Percentiles rank a stretch among this genome's conserved stretches.
phyloP scores from a whole-genome alignment of 1,140 invertebrate species.

The Heliconius hewitsoni region DNA sequence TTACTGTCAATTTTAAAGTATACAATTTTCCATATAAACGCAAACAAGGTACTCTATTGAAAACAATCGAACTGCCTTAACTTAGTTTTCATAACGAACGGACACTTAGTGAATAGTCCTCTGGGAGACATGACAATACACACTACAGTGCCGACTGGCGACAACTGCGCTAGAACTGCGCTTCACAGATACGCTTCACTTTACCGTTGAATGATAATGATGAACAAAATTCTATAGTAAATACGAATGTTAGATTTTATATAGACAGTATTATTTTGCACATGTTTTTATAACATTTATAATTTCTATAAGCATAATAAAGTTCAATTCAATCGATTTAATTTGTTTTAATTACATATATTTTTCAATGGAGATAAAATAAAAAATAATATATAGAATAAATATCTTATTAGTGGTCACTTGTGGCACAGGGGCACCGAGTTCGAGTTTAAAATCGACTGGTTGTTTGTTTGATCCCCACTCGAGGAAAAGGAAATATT shows the following conservation, averaged over 20 bases:
- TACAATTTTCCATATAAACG: conserved; percentile 16
- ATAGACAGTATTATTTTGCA: too few species aligned
- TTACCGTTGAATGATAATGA: conserved; percentile 35
- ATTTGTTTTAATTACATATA: neutral
- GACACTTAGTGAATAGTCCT: conserved; percentile 33
- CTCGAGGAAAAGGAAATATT: too few species aligned
- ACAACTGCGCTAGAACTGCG: conserved; percentile 27
- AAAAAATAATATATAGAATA: neutral
- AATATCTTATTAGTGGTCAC: neutral
- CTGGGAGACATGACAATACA: conserved; percentile 33
- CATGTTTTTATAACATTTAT: too few species aligned
- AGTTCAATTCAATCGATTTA: too few species aligned
- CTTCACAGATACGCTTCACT: conserved; percentile 23
- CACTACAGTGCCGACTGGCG: conserved; percentile 24
- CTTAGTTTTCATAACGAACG: conserved; percentile 35
- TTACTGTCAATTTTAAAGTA: neutral
- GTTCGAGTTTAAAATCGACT: too few species aligned
- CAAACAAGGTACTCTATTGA: conserved; percentile 26
- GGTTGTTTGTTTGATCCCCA: too few species aligned
- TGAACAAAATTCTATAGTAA: neutral
- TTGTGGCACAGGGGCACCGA: too few species aligned
- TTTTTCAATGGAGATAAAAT: neutral
- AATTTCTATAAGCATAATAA: too few species aligned
- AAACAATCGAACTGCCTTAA: conserved; percentile 30
- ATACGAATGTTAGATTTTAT: too few species aligned